A percentile compares a stretch with the other conserved stretches of the same genome.
Evolutionary conservation across 1,140 invertebrate species (phyloP).

Genomic region (Conus betulinus): DNA sequence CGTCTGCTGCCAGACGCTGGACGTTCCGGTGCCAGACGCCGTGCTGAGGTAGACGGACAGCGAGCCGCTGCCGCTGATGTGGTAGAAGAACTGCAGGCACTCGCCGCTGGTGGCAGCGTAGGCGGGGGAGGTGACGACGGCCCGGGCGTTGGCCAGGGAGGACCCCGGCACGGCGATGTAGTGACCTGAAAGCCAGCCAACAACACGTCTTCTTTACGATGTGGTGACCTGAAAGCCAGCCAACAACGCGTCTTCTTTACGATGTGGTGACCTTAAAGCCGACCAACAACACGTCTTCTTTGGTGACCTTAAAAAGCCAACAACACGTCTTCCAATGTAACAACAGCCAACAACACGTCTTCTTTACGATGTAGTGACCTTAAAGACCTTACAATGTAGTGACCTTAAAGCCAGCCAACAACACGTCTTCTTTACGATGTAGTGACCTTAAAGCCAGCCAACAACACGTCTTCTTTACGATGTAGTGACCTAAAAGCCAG

Average conservation of each 20-base stretch:
- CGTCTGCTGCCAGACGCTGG: constrained; percentile 36
- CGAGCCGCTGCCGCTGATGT: constrained; percentile 83
- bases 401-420: no score
- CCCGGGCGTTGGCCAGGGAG: constrained; percentile 53
- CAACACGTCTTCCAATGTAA: neutral
- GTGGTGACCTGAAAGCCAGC: no score
- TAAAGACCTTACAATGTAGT: no score
- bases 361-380: no score
- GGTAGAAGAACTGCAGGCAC: constrained; percentile 77
- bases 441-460: no score
- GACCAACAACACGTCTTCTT: neutral
- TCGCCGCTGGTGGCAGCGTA: constrained; percentile 63
- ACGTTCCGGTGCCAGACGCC: constrained; percentile 32
- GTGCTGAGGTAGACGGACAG: constrained; percentile 64
- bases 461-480: constrained; percentile 32
- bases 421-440: no score
- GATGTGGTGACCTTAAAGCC: no score
- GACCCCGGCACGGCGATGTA: constrained; percentile 57
- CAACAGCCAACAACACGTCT: neutral
- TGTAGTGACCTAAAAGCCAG: constrained; percentile 42
- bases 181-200: neutral
- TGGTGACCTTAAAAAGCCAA: neutral
- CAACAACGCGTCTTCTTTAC: neutral
- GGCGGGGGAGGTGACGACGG: constrained; percentile 61
- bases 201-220: neutral